Conservation (phyloP, 2,888 invertebrate species). For the Hirtodrosophila trivittata region DNA sequence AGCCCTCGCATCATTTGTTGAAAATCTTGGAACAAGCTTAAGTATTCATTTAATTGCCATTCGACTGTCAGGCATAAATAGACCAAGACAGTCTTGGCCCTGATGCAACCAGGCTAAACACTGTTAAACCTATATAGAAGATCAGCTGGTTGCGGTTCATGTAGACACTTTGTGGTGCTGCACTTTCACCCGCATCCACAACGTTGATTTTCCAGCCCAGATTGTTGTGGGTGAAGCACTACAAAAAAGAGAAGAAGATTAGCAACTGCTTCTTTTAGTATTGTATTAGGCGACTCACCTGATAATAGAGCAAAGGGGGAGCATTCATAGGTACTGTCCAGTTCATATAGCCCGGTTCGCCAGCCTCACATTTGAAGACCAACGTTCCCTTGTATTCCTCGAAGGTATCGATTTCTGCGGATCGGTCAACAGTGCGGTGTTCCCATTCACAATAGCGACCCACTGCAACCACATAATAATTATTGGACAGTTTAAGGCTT, state of each 20-base stretch:
- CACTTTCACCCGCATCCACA: slow-evolving; percentile 83
- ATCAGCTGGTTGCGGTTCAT: slow-evolving; percentile 44
- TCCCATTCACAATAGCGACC: slow-evolving; percentile 95
- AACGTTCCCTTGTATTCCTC: slow-evolving; percentile 91
- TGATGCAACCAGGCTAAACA: slow-evolving; percentile 80
- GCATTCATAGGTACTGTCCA: slow-evolving; percentile 95
- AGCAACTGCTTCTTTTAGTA: too few species aligned
- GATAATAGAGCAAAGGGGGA: slow-evolving; percentile 93
- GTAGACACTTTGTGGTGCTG: slow-evolving; percentile 27
- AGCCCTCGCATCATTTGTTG: slow-evolving; percentile 12
- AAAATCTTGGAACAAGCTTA: slow-evolving; percentile 16
- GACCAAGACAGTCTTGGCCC: slow-evolving; percentile 37
- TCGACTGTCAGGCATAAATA: slow-evolving; percentile 81
- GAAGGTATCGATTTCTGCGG: slow-evolving; percentile 89
- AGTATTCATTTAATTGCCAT: slow-evolving; percentile 14
- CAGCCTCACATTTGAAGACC: slow-evolving; percentile 89
- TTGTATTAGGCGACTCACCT: slow-evolving; percentile 86
- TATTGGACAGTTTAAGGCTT: too few species aligned
- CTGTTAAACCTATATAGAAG: slow-evolving; percentile 66
- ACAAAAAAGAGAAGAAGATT: slow-evolving; percentile 64
- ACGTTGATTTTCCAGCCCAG: slow-evolving; percentile 97
- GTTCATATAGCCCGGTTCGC: slow-evolving; percentile 90
- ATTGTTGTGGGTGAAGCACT: slow-evolving; percentile 97
- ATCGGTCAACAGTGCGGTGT: slow-evolving; percentile 90
- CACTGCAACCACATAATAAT: slow-evolving; percentile 83